phyloP scores from a whole-genome alignment of 2,113 vertebrate species.

The Caretta caretta region DNA sequence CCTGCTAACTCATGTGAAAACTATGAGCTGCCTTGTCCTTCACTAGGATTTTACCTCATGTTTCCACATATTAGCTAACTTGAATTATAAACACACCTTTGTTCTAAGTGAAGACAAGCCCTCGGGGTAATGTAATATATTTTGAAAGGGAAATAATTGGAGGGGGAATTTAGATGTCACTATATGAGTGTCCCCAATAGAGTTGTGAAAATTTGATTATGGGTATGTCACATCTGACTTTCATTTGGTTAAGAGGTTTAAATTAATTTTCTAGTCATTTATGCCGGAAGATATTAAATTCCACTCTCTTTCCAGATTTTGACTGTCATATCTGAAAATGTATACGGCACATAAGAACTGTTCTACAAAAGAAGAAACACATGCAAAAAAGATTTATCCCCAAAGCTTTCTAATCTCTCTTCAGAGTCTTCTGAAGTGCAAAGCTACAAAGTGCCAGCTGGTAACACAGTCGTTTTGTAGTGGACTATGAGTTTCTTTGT shows the following conservation, averaged over 20 bases:
- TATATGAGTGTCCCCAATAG: background rate
- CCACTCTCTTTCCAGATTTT: background rate
- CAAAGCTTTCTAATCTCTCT: background rate
- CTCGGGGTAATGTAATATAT: background rate
- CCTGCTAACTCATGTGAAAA: background rate
- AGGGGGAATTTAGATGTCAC: fast-evolving
- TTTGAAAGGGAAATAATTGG: background rate
- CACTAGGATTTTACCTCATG: background rate
- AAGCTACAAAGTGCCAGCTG: background rate
- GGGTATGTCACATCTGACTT: background rate
- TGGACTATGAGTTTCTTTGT: background rate
- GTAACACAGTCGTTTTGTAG: fast-evolving
- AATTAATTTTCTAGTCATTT: background rate
- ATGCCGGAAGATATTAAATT: background rate
- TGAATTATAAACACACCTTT: background rate
- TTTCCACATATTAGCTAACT: background rate
- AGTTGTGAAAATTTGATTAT: fast-evolving
- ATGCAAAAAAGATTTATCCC: fast-evolving
- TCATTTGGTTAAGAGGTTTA: background rate
- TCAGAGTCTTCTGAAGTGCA: fast-evolving
- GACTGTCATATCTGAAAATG: background rate
- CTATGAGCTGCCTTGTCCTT: background rate
- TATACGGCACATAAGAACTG: background rate
- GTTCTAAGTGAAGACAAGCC: background rate
- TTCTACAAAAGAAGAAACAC: fast-evolving